Conservation (phyloP, 1,140 invertebrate genomes). For the Drosophila busckii region DNA sequence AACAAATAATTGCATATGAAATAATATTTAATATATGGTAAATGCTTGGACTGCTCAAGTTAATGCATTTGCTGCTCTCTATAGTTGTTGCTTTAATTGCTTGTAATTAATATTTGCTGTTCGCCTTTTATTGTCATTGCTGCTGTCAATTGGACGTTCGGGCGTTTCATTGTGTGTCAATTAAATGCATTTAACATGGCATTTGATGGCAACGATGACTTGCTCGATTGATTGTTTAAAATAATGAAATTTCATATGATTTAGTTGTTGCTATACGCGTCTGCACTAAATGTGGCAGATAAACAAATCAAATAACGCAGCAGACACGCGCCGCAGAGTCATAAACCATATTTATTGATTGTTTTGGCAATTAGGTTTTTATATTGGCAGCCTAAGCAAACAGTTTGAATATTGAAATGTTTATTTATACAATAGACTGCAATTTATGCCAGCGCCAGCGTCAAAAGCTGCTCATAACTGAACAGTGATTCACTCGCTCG, state of each 20-base stretch:
- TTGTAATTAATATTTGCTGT: conserved; percentile 44
- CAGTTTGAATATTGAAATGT: conserved; percentile 28
- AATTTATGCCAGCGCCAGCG: conserved; percentile 19
- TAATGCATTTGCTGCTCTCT: conserved; percentile 17
- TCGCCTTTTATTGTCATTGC: conserved; percentile 11
- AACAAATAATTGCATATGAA: no score
- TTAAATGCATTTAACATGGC: conserved; percentile 38
- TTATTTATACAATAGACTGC: conserved; percentile 8
- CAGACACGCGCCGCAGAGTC: conserved; percentile 45
- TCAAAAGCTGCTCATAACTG: conserved; percentile 37
- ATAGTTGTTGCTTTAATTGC: conserved; percentile 34
- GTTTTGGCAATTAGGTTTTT: conserved; percentile 72
- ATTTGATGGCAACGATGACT: no score
- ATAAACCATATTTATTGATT: conserved; percentile 71
- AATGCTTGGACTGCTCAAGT: conserved; percentile 10
- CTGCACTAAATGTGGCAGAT: conserved; percentile 18
- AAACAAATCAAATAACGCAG: conserved; percentile 55
- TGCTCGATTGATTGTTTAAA: no score
- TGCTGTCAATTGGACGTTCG: conserved; percentile 2
- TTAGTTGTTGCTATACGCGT: not conserved
- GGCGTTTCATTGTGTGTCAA: conserved; percentile 20
- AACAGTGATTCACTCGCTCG: conserved; percentile 61
- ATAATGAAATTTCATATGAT: no score
- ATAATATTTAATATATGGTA: not conserved
- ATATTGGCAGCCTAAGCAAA: conserved; percentile 29